These are phyloP conservation scores for Plotosus lineatus DNA, from an alignment of 2,113 vertebrate species.

Conservation along the genomic window DNA sequence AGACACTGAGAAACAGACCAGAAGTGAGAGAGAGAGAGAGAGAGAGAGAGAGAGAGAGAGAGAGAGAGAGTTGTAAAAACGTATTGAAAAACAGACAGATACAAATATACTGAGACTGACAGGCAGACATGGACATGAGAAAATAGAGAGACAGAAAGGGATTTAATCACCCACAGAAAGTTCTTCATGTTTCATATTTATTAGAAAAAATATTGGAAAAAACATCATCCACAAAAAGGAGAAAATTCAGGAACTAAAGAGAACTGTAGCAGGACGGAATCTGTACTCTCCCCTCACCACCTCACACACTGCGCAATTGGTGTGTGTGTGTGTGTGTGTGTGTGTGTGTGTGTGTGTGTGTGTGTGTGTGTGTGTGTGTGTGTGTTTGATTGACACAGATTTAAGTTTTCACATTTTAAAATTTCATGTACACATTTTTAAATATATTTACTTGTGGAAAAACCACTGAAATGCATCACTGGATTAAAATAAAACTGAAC, in stretches of 20 bases:
- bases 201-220: conserved; percentile 71
- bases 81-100: no score
- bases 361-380: conserved; percentile 15
- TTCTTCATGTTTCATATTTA: conserved; percentile 68
- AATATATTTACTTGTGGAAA: no score
- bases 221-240: conserved; percentile 59
- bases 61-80: no score
- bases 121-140: no score
- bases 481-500: no score
- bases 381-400: no score
- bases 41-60: neutral
- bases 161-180: conserved; percentile 27
- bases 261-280: conserved; percentile 57
- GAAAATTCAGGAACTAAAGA: conserved; percentile 66
- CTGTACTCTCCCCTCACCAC: conserved; percentile 56
- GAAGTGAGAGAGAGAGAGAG: neutral
- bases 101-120: no score
- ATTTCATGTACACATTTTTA: no score
- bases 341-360: conserved; percentile 22
- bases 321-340: neutral
- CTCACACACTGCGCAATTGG: conserved; percentile 29
- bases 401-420: no score
- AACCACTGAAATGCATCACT: no score
- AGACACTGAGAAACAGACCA: neutral
- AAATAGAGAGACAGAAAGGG: neutral